Base-by-base conservation (phyloP, 35 echinoderm and acorn worm genomes). In the Apostichopus californicus region DNA sequence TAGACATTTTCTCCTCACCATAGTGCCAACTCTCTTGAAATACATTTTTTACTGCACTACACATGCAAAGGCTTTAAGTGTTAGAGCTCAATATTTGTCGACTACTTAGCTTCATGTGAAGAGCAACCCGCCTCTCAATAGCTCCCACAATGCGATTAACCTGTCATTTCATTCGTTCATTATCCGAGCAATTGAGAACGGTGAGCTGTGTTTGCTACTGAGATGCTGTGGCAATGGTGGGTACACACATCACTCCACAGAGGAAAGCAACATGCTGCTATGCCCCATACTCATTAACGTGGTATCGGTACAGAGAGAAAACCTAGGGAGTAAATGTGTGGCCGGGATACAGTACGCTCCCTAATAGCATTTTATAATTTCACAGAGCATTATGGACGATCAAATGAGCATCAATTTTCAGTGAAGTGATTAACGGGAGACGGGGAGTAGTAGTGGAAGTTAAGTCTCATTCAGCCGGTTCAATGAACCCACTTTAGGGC, bases 381-480 rank as follows among this genome's bases (percentile, higher is more conserved):
- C 80, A 83, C 80, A 83, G 80, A 83, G 52, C 52, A 83, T 83
- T 83, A 83, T 83, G 80, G 80, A 83, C 20, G 80, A 83, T 83
- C 28, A 83, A 83, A 83, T 83, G 80, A 83, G 20, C 80, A 83
- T 83, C 80, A 83, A 83, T 83, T 83, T 55, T n/a, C 7, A 83
- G 55, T 83, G 52, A 83, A 83, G 52, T 83, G 80, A 83, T 83
- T 83, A 83, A 83, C 15, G 52, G 2, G 80, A 46, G 12, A 17
- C 20, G 52, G 7, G 80, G 55, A 56, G 53, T 12, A 46, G 34
- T 46, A 13, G 53, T 25, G 53, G 26, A 24, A 80, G 52, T 81
- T 81, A 2, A 55, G 28, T 4, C 15, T 56, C 12, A 55, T 56
- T 57, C 17, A 12, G 80, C 13, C 5, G 80, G 80, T 46, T 83